A percentile compares a stretch with the other conserved stretches of the same genome.
Conservation (phyloP, 1,140 invertebrate species). For the Drosophila sturtevanti region DNA sequence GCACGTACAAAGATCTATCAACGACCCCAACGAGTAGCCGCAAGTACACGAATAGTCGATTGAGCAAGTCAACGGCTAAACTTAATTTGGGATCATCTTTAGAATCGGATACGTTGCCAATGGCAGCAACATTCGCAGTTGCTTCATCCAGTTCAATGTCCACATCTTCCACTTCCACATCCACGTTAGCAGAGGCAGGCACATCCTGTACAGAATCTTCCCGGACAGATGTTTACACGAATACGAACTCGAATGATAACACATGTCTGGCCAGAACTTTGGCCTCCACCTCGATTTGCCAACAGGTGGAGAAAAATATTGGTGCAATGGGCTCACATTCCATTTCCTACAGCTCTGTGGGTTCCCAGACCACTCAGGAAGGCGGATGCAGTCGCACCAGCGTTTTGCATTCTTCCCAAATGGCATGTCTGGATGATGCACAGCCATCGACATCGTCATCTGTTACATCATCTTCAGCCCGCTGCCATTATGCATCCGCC, state of each 20-base stretch:
- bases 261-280: constrained; percentile 13
- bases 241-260: constrained; percentile 76
- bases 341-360: constrained; percentile 60
- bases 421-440: constrained; percentile 48
- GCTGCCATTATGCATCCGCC: constrained; percentile 66
- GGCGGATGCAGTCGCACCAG: constrained; percentile 72
- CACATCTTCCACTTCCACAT: constrained; percentile 14
- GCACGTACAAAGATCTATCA: constrained; percentile 75
- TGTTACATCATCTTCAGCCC: constrained; percentile 38
- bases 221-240: constrained; percentile 68
- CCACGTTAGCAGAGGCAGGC: constrained; percentile 1
- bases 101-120: constrained; percentile 16
- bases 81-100: constrained; percentile 69
- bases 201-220: constrained; percentile 26
- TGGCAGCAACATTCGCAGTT: constrained; percentile 1
- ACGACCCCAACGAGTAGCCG: constrained; percentile 80
- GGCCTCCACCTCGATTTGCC: constrained; percentile 16
- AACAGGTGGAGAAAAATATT: constrained; percentile 17
- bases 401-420: constrained; percentile 16
- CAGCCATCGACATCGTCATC: constrained; percentile 71
- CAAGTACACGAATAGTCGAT: constrained; percentile 67
- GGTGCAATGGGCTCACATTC: constrained; percentile 21
- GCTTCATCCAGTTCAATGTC: constrained; percentile 17
- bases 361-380: constrained; percentile 64
- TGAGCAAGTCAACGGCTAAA: constrained; percentile 82